A percentile compares a stretch with the other conserved stretches of the same genome.
Conservation (phyloP, 2,797 vertebrate species). For the Helicolenus hilgendorfi region DNA sequence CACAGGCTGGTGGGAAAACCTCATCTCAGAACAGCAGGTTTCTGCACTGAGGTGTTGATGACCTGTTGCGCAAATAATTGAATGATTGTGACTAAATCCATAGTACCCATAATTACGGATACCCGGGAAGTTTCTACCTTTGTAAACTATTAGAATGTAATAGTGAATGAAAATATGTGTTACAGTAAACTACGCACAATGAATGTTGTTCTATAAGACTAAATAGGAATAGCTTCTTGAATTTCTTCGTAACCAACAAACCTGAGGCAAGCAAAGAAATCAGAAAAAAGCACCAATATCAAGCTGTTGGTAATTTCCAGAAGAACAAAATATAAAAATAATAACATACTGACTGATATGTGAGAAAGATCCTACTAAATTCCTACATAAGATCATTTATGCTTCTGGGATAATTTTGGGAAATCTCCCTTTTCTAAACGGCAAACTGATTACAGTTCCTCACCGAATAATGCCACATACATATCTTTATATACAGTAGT, state of each 20-base stretch:
- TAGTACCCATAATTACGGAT: not conserved
- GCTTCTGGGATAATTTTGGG: not conserved
- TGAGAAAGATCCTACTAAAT: not conserved
- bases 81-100: constrained; percentile 20
- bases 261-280: not conserved
- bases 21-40: constrained; percentile 43
- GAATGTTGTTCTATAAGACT: not conserved
- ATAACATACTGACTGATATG: not conserved
- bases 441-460: not conserved
- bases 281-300: not conserved
- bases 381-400: not conserved
- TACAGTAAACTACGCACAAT: not conserved
- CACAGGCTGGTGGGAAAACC: constrained; percentile 35
- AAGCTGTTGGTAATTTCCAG: not conserved
- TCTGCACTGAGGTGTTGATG: constrained; percentile 36
- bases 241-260: not conserved
- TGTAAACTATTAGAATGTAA: not conserved
- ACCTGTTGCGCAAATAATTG: constrained; percentile 50
- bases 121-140: not conserved
- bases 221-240: not conserved
- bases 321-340: not conserved
- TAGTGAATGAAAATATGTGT: not conserved
- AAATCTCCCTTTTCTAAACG: not conserved
- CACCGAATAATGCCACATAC: not conserved
- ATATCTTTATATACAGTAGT: not conserved